Conservation (phyloP, 2,797 vertebrate genomes). For the Hypotaenidia philippensis region DNA sequence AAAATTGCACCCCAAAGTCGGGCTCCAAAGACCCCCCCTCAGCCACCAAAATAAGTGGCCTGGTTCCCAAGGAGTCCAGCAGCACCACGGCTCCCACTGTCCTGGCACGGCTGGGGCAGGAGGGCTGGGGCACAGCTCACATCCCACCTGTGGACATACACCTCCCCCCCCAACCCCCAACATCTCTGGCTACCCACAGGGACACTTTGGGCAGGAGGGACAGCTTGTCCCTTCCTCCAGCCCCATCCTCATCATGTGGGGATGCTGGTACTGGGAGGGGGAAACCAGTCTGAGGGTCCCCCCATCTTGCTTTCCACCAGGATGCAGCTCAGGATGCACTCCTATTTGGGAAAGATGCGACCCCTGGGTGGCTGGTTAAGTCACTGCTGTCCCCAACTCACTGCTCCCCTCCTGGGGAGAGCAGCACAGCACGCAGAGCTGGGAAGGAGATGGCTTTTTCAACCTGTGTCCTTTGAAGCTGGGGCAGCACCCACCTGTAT, state of each 20-base stretch:
- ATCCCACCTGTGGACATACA: neutral
- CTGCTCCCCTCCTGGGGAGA: neutral
- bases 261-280: neutral
- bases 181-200: neutral
- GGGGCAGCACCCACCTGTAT: constrained; percentile 88
- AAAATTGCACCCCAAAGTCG: neutral
- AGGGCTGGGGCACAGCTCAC: neutral
- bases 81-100: neutral
- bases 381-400: accelerated
- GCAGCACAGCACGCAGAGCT: accelerated
- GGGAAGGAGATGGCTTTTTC: neutral
- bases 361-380: neutral
- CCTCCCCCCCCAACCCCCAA: no score
- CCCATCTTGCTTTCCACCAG: neutral
- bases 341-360: neutral
- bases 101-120: accelerated
- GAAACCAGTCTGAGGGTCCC: accelerated
- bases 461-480: accelerated
- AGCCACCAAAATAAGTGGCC: neutral
- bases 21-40: neutral
- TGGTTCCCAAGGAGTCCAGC: neutral
- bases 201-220: neutral
- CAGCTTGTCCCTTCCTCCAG: neutral
- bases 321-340: no score
- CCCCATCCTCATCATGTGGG: neutral